Percentiles rank a stretch among this genome's conserved stretches.
Conservation (phyloP, 1,140 invertebrate genomes). For the Drosophila lowei region DNA sequence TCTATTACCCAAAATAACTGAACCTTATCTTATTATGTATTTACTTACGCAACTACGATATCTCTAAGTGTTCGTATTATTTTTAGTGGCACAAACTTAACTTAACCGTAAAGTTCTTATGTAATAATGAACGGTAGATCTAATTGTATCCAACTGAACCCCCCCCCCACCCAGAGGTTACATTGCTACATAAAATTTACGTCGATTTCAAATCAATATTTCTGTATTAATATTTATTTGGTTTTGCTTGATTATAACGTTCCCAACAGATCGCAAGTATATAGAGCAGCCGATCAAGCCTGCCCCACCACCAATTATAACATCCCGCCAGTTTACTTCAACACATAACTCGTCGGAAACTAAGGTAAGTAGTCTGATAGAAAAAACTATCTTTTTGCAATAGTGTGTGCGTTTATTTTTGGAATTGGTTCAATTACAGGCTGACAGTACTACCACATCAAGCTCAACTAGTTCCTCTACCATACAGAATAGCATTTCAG, state of each 20-base stretch:
- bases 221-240: conserved; percentile 1
- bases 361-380: conserved; percentile 10
- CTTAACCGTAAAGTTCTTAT: not conserved
- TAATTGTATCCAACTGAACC: conserved; percentile 8
- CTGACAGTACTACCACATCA: conserved; percentile 22
- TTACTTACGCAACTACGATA: too few species aligned
- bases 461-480: conserved; percentile 51
- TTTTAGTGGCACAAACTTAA: conserved; percentile 4
- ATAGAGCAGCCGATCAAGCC: conserved; percentile 92
- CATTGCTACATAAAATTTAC: not conserved
- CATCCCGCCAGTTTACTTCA: conserved; percentile 83
- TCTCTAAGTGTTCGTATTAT: conserved; percentile 1
- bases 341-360: conserved; percentile 23
- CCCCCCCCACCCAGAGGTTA: not conserved
- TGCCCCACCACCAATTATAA: conserved; percentile 88
- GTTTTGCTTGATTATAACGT: not conserved
- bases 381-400: not conserved
- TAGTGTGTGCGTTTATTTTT: not conserved
- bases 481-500: conserved; percentile 58
- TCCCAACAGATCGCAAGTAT: conserved; percentile 88
- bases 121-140: not conserved
- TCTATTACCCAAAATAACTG: too few species aligned
- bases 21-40: too few species aligned
- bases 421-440: conserved; percentile 26
- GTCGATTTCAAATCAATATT: not conserved